phyloP scores from a whole-genome alignment of 2,797 vertebrate genomes.

The Poecilia picta region DNA sequence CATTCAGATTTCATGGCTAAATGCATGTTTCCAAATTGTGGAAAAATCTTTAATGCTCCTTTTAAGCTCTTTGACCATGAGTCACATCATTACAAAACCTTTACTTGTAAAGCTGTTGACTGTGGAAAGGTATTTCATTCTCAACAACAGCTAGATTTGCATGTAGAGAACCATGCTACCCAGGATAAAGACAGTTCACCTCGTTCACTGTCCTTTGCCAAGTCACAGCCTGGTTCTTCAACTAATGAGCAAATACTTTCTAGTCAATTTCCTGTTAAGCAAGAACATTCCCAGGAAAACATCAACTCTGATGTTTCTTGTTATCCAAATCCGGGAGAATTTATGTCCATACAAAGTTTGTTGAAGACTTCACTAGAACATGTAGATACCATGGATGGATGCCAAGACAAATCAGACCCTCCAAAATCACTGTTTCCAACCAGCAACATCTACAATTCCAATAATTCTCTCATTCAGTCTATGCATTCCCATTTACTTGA shows the following conservation, averaged over 20 bases:
- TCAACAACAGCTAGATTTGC: conserved; percentile 89
- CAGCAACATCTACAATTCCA: conserved; percentile 40
- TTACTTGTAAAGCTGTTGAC: conserved; percentile 87
- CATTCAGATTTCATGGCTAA: conserved; percentile 90
- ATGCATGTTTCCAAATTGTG: conserved; percentile 97
- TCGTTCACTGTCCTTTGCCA: conserved; percentile 59
- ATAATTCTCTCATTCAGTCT: conserved; percentile 56
- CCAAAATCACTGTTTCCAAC: conserved; percentile 18
- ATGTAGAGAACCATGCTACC: conserved; percentile 83
- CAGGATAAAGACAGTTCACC: conserved; percentile 61
- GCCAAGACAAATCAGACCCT: conserved; percentile 45
- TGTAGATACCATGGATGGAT: conserved; percentile 32
- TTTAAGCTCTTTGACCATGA: conserved; percentile 96
- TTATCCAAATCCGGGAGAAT: conserved; percentile 21
- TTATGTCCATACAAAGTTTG: conserved; percentile 62
- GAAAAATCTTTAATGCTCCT: conserved; percentile 92
- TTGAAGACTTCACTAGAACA: conserved; percentile 43
- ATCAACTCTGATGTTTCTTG: conserved; percentile 21
- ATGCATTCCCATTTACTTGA: conserved; percentile 41
- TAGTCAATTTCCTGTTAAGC: conserved; percentile 13
- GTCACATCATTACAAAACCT: conserved; percentile 97
- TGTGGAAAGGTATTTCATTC: conserved; percentile 94
- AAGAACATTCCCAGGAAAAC: conserved; percentile 25
- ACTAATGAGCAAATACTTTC: conserved; percentile 49
- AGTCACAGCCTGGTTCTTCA: conserved; percentile 40